Conservation (phyloP, 2,888 invertebrate species). For the Netelia melanura region DNA sequence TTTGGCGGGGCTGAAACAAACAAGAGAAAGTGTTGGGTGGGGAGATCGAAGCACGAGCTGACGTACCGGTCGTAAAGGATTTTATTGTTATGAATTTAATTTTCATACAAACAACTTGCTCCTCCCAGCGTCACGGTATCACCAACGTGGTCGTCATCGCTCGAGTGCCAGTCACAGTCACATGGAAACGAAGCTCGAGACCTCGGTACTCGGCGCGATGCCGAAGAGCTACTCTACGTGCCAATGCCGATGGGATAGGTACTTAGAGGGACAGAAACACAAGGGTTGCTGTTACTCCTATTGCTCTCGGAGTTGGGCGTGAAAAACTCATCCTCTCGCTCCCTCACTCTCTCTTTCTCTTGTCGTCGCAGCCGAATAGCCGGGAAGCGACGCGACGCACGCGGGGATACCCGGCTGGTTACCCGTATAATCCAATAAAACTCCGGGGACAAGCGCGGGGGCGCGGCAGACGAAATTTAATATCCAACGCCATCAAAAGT, state of each 20-base stretch:
- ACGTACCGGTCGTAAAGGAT: conserved; percentile 77
- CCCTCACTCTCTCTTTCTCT: conserved; percentile 8
- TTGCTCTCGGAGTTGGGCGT: conserved; percentile 5
- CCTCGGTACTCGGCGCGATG: conserved; percentile 74
- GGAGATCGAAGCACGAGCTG: conserved; percentile 5
- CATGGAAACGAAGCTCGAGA: conserved; percentile 40
- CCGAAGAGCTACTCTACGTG: conserved; percentile 74
- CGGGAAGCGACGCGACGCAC: conserved; percentile 19
- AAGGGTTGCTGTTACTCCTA: conserved; percentile 73
- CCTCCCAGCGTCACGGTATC: conserved; percentile 36
- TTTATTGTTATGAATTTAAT: conserved; percentile 83
- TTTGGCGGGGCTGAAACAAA: conserved; percentile 43
- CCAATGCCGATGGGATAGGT: conserved; percentile 77
- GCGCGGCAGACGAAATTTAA: conserved; percentile 82
- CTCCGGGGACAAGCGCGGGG: conserved; percentile 75
- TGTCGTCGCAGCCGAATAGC: conserved; percentile 43
- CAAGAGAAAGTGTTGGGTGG: conserved; percentile 41
- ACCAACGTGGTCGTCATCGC: conserved; percentile 39
- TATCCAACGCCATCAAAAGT: conserved; percentile 84
- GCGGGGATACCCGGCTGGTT: conserved; percentile 75
- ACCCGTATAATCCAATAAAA: conserved; percentile 83
- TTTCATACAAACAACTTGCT: conserved; percentile 80
- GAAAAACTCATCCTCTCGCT: not conserved
- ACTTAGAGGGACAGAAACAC: conserved; percentile 75
- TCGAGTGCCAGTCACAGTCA: conserved; percentile 41